Conservation (phyloP, 2,888 invertebrate genomes). For the Drosophila quasianomalipes region DNA sequence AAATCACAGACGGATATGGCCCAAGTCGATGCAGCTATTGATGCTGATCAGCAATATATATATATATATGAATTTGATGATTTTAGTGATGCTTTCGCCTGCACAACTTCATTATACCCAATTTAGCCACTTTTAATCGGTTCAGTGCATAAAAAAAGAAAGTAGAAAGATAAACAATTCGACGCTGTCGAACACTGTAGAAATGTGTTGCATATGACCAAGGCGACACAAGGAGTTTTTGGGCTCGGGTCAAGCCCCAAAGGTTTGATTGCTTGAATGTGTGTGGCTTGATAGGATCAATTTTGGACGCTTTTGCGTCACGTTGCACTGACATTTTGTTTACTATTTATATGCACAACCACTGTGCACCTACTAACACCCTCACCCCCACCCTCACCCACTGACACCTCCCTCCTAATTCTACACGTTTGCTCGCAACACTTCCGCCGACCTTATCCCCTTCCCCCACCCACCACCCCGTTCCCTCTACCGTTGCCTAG, state of each 20-base stretch:
- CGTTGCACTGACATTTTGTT: conserved; percentile 67
- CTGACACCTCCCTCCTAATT: background rate
- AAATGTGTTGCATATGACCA: conserved; percentile 3
- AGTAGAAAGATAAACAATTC: background rate
- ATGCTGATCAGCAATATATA: background rate
- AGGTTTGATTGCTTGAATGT: background rate
- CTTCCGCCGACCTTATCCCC: conserved; percentile 1
- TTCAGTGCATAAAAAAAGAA: background rate
- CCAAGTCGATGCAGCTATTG: no score
- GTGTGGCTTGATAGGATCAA: background rate
- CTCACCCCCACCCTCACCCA: background rate
- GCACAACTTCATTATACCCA: background rate
- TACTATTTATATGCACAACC: conserved; percentile 56
- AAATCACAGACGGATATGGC: background rate
- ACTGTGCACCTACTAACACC: background rate
- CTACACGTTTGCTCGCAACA: conserved; percentile 5
- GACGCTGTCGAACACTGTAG: background rate
- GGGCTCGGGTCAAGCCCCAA: background rate
- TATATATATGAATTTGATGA: background rate
- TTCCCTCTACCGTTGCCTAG: background rate
- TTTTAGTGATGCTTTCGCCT: background rate
- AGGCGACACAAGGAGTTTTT: background rate
- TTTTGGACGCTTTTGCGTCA: conserved; percentile 51
- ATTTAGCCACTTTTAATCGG: background rate
- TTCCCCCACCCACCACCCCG: conserved; percentile 2